These are phyloP conservation scores for Andrena minutula DNA, from an alignment of 2,888 invertebrate species.

Conservation along the genomic window DNA sequence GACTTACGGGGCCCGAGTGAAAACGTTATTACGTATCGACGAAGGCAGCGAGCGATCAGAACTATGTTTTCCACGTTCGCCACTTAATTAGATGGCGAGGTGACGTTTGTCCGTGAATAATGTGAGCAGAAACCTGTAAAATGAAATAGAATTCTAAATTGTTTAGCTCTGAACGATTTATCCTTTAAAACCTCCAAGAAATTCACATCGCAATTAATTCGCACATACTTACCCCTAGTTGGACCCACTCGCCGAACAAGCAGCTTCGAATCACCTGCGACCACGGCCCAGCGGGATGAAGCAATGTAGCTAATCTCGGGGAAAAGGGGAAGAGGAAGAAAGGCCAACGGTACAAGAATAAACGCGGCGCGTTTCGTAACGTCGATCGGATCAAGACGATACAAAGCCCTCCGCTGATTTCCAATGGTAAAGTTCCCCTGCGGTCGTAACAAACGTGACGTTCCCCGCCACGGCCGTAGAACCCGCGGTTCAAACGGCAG, in stretches of 20 bases:
- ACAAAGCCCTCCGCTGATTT: conserved; percentile 53
- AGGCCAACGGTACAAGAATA: conserved; percentile 31
- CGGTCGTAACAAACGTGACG: conserved; percentile 65
- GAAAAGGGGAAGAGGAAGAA: background rate
- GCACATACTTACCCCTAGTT: too few relatives aligned
- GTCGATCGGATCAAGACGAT: conserved; percentile 51
- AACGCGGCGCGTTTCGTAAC: conserved; percentile 52
- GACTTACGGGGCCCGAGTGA: conserved; percentile 32
- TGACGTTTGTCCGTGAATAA: background rate
- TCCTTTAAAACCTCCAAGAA: too few relatives aligned
- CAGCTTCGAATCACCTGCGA: background rate
- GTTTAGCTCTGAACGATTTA: too few relatives aligned
- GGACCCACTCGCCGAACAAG: too few relatives aligned
- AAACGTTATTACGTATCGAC: conserved; percentile 33
- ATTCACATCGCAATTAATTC: too few relatives aligned
- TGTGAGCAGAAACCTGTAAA: background rate
- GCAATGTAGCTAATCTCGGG: conserved; percentile 5
- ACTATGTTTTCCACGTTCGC: conserved; percentile 14
- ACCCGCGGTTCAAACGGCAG: conserved; percentile 55
- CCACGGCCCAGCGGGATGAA: conserved; percentile 13
- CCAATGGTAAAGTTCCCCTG: conserved; percentile 55
- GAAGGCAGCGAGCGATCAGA: conserved; percentile 12
- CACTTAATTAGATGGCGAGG: conserved; percentile 20
- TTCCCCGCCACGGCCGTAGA: conserved; percentile 47
- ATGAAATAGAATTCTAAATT: too few relatives aligned